Conservation (phyloP, 2,888 invertebrate species). For the Bugula neritina region DNA sequence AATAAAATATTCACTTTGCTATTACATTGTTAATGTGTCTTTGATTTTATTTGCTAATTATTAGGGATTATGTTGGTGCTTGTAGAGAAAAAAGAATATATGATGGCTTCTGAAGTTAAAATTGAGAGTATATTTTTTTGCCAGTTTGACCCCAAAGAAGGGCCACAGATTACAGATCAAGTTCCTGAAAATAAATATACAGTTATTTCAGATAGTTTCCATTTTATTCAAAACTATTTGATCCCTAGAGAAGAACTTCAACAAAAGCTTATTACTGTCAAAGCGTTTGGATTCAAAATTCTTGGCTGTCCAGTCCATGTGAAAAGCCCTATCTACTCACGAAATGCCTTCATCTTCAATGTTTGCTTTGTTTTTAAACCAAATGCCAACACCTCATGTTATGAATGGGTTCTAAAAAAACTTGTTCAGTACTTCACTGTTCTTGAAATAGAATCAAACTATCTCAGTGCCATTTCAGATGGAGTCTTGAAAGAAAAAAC, state of each 20-base stretch:
- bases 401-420: conserved; percentile 89
- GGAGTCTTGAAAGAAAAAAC: neutral
- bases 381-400: conserved; percentile 80
- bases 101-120: neutral
- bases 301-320: conserved; percentile 87
- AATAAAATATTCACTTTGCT: no score
- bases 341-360: conserved; percentile 93
- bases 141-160: neutral
- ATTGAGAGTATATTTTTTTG: conserved; percentile 23
- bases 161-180: conserved; percentile 1
- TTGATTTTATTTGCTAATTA: no score
- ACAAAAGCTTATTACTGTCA: conserved; percentile 82
- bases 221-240: conserved; percentile 85
- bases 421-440: conserved; percentile 80
- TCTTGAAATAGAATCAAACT: conserved; percentile 40
- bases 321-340: conserved; percentile 71
- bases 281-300: conserved; percentile 75
- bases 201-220: conserved; percentile 86
- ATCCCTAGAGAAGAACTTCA: conserved; percentile 90
- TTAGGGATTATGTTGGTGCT: no score
- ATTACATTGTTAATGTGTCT: no score
- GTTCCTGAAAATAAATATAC: conserved; percentile 64
- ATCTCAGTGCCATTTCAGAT: neutral
- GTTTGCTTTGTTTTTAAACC: conserved; percentile 88
- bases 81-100: neutral